These are phyloP conservation scores for Ectropis grisescens DNA, from an alignment of 1,140 invertebrate species.

Conservation along the genomic window DNA sequence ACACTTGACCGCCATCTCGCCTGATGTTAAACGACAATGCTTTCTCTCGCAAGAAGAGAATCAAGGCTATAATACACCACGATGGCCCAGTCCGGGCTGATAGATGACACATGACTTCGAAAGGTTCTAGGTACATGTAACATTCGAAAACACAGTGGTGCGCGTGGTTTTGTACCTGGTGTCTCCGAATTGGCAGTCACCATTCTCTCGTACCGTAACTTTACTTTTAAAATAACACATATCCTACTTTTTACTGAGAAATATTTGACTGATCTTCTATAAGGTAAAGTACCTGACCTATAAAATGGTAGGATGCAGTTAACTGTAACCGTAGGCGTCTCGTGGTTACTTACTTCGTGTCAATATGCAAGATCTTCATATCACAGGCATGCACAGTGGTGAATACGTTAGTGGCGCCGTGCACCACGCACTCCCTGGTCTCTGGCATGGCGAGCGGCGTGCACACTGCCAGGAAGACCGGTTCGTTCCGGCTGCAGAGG, in stretches of 20 bases:
- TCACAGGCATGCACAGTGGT: slow-evolving; percentile 97
- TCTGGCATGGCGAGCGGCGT: slow-evolving; percentile 98
- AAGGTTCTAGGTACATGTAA: too few species aligned
- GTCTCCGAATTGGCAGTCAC: too few species aligned
- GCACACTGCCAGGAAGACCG: slow-evolving; percentile 96
- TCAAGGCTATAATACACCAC: too few species aligned
- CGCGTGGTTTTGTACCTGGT: too few species aligned
- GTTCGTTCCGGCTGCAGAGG: slow-evolving; percentile 93
- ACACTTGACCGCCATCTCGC: too few species aligned
- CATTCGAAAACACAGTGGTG: too few species aligned
- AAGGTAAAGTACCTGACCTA: neutral
- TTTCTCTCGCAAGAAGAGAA: too few species aligned
- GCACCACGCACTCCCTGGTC: slow-evolving; percentile 94
- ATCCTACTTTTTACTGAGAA: neutral
- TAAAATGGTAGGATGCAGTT: neutral
- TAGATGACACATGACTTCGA: too few species aligned
- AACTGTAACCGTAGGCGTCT: neutral
- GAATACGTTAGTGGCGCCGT: slow-evolving; percentile 97
- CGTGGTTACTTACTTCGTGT: slow-evolving; percentile 84
- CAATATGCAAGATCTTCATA: slow-evolving; percentile 97
- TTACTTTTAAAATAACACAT: neutral
- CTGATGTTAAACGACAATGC: too few species aligned
- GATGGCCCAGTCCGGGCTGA: too few species aligned
- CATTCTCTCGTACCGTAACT: neutral
- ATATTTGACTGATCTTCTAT: neutral